These are phyloP conservation scores for Sebastes taczanowskii DNA, from an alignment of 2,797 vertebrate genomes.

Conservation along the genomic window DNA sequence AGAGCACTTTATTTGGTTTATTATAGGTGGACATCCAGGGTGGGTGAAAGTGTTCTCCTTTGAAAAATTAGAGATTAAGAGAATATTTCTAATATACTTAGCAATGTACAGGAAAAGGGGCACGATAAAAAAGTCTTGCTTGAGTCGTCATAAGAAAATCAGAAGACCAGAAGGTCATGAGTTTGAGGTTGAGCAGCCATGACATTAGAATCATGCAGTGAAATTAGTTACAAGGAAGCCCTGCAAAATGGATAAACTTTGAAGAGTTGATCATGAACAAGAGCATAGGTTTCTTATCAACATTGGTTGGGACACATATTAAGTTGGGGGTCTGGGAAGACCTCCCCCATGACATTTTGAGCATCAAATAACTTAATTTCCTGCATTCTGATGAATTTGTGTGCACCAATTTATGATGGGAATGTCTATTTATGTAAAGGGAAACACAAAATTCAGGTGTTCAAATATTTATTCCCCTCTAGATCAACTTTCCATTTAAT, in stretches of 20 bases:
- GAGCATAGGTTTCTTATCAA: neutral
- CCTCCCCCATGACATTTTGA: neutral
- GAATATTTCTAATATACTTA: neutral
- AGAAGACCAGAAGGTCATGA: slow-evolving; percentile 17
- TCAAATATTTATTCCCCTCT: neutral
- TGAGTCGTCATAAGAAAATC: neutral
- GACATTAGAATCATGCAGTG: slow-evolving; percentile 25
- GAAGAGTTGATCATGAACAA: neutral
- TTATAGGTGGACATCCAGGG: neutral
- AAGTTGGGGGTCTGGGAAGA: neutral
- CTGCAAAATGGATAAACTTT: neutral
- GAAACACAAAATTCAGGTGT: neutral
- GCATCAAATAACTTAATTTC: neutral
- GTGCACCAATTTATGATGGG: neutral
- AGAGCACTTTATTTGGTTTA: neutral
- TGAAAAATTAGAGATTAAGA: neutral
- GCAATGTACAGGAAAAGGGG: neutral
- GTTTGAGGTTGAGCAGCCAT: slow-evolving; percentile 21
- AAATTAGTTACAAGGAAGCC: neutral
- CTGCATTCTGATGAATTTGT: neutral
- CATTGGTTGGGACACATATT: neutral
- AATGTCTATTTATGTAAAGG: neutral
- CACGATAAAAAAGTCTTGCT: neutral
- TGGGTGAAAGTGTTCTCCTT: no score
- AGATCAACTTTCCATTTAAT: neutral